A percentile compares a stretch with the other conserved stretches of the same genome.
Conservation (phyloP, 2,888 invertebrate species). For the Ichneumoninae sp. region DNA sequence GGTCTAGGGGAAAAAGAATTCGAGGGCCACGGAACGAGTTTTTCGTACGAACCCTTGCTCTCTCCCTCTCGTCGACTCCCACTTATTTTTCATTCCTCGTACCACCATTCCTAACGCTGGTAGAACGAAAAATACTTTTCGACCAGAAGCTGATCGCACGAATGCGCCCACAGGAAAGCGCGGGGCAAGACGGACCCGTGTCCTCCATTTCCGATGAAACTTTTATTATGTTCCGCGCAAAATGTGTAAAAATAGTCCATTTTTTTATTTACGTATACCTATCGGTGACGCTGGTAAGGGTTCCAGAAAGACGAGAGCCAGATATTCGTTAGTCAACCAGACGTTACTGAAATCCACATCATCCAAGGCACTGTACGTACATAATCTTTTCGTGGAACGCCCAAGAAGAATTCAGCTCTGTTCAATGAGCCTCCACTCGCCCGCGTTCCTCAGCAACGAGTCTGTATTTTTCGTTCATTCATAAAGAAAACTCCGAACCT, state of each 20-base stretch:
- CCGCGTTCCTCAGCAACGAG: constrained; percentile 26
- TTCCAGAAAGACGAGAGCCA: constrained; percentile 56
- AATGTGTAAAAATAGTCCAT: not conserved
- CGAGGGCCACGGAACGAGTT: constrained; percentile 54
- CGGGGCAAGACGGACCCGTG: not conserved
- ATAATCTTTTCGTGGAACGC: constrained; percentile 42
- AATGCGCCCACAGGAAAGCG: not conserved
- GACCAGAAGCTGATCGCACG: constrained; percentile 27
- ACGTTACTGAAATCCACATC: constrained; percentile 15
- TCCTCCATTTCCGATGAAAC: not conserved
- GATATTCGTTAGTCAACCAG: constrained; percentile 48
- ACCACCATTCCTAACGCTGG: constrained; percentile 32
- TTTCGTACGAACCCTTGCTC: constrained; percentile 41
- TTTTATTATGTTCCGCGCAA: not conserved
- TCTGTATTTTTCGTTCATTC: constrained; percentile 51
- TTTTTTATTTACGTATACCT: not conserved
- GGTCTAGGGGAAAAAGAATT: constrained; percentile 43
- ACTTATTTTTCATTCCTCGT: constrained; percentile 63
- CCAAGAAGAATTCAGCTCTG: constrained; percentile 26
- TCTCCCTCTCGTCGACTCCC: constrained; percentile 24
- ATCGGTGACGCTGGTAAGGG: constrained; percentile 5
- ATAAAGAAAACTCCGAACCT: constrained; percentile 30
- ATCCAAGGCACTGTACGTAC: constrained; percentile 1
- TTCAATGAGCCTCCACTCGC: constrained; percentile 41
- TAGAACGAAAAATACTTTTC: constrained; percentile 56